phyloP scores from a whole-genome alignment of 30 jellyfish, hydroid and myxozoan genomes.

The Chrysaora quinquecirrha region DNA sequence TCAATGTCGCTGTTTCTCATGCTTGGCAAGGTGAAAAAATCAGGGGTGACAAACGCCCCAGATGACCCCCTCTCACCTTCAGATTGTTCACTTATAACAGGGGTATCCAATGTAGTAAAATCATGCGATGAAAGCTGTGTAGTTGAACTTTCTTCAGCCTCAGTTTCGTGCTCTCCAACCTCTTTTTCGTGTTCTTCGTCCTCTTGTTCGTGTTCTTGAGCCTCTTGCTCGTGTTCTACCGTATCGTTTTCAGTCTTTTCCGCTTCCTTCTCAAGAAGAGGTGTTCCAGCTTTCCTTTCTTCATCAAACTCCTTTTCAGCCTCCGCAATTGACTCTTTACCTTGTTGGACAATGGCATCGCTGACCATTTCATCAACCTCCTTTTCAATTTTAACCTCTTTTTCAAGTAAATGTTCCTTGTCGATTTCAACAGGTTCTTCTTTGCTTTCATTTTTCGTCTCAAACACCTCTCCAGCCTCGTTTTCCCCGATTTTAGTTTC shows the following conservation, averaged over 20 bases:
- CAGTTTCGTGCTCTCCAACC: too few species aligned
- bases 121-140: too few species aligned
- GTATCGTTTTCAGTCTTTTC: not conserved
- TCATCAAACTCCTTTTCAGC: slow-evolving; percentile 10
- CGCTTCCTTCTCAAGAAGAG: not conserved
- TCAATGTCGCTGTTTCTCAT: slow-evolving; percentile 11
- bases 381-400: not conserved
- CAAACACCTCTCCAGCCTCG: too few species aligned
- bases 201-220: not conserved
- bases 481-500: too few species aligned
- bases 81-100: too few species aligned
- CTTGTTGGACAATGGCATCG: too few species aligned
- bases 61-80: not conserved
- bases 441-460: not conserved
- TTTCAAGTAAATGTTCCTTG: not conserved
- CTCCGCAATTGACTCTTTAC: too few species aligned
- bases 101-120: too few species aligned
- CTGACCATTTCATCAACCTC: slow-evolving; percentile 5
- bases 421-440: not conserved
- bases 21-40: not conserved
- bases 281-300: not conserved
- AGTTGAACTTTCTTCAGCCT: too few species aligned
- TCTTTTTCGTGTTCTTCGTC: not conserved
- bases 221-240: not conserved
- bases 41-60: not conserved